phyloP scores from a whole-genome alignment of 37 sponge, comb jelly and placozoan species.

The Chondrilla cf. caribensis region DNA sequence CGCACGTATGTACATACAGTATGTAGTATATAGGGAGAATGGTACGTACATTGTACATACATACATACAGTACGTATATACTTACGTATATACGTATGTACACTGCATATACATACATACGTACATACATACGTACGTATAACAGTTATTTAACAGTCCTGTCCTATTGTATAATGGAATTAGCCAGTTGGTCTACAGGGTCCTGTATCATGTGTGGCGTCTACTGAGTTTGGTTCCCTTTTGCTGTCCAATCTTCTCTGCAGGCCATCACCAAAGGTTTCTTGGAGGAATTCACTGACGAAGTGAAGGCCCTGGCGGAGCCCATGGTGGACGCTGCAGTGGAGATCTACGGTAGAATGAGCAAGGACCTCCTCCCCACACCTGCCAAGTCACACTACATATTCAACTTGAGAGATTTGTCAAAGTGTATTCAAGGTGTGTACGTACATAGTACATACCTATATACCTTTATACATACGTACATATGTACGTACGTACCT shows the following conservation, averaged over 20 bases:
- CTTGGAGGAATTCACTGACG: constrained; percentile 87
- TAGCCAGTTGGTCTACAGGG: too few relatives aligned
- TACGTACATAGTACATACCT: not conserved
- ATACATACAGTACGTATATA: too few relatives aligned
- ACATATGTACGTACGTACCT: too few relatives aligned
- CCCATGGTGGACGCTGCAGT: constrained; percentile 94
- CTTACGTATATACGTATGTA: too few relatives aligned
- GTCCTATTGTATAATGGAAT: too few relatives aligned
- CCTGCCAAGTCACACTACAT: constrained; percentile 99
- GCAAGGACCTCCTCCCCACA: constrained; percentile 96
- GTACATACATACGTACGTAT: too few relatives aligned
- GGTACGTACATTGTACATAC: too few relatives aligned
- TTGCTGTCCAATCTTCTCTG: not conserved
- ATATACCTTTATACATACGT: not conserved
- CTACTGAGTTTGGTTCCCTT: not conserved
- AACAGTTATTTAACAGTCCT: too few relatives aligned
- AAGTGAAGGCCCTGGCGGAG: constrained; percentile 87
- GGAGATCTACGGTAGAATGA: constrained; percentile 95
- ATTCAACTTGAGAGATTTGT: constrained; percentile 96
- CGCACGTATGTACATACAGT: too few relatives aligned
- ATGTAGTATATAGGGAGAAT: too few relatives aligned
- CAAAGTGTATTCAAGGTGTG: constrained; percentile 95
- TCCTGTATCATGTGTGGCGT: too few relatives aligned
- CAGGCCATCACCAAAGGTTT: constrained; percentile 91
- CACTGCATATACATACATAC: too few relatives aligned